Conservation (phyloP, 1,140 invertebrate genomes). For the Pseudomyrmex flavicornis region DNA sequence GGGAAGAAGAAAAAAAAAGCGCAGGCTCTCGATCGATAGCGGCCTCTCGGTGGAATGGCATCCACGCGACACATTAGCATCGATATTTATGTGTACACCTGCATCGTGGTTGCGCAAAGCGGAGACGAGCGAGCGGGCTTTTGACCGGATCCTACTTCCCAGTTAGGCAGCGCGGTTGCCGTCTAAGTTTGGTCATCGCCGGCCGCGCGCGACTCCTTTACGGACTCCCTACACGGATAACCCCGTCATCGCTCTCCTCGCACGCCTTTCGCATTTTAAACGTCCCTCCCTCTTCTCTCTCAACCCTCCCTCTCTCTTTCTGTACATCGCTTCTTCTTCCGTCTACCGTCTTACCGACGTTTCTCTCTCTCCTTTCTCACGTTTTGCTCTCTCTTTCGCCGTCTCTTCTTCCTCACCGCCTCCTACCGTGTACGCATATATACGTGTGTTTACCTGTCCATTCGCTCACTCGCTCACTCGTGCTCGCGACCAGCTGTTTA, state of each 20-base stretch:
- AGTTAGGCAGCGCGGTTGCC: slow-evolving; percentile 83
- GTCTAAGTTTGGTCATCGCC: slow-evolving; percentile 85
- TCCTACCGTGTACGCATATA: background rate
- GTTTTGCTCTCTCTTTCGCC: slow-evolving; percentile 17
- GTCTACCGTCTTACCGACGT: background rate
- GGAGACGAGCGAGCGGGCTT: slow-evolving; percentile 70
- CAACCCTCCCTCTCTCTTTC: slow-evolving; percentile 43
- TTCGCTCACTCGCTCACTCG: slow-evolving; percentile 37
- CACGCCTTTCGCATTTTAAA: slow-evolving; percentile 84
- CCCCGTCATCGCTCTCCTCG: slow-evolving; percentile 82
- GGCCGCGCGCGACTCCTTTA: slow-evolving; percentile 80
- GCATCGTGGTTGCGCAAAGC: slow-evolving; percentile 69
- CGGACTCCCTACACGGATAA: slow-evolving; percentile 84
- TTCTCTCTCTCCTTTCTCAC: slow-evolving; percentile 3
- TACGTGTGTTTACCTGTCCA: slow-evolving; percentile 57
- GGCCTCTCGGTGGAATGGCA: slow-evolving; percentile 64
- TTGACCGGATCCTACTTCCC: slow-evolving; percentile 85
- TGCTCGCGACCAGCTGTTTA: slow-evolving; percentile 36
- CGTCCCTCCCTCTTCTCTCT: slow-evolving; percentile 60
- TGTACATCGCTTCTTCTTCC: slow-evolving; percentile 46
- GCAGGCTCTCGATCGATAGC: slow-evolving; percentile 52
- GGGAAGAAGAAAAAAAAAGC: slow-evolving; percentile 39
- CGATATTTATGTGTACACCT: slow-evolving; percentile 85
- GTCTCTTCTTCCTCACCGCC: background rate
- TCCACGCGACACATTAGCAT: slow-evolving; percentile 82